A percentile compares a stretch with the other conserved stretches of the same genome.
Conservation (phyloP, 1,140 invertebrate genomes). For the Atta texana region DNA sequence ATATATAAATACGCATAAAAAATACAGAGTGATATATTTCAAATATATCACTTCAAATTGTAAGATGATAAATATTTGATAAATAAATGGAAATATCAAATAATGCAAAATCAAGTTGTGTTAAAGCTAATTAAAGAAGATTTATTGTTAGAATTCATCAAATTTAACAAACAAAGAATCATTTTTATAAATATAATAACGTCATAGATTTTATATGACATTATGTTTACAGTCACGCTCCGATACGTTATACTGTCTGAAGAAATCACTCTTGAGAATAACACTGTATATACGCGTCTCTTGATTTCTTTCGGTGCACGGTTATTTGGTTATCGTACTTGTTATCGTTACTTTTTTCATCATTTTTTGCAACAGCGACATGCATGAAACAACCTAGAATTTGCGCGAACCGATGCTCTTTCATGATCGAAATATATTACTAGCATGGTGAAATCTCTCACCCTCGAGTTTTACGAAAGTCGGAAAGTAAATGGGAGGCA, state of each 20-base stretch:
- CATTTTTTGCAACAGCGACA: slow-evolving; percentile 29
- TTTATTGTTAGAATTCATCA: background rate
- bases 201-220: background rate
- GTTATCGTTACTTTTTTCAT: background rate
- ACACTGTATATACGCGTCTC: background rate
- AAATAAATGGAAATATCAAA: background rate
- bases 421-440: slow-evolving; percentile 56
- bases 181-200: background rate
- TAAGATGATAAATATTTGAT: background rate
- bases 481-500: slow-evolving; percentile 41
- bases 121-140: background rate
- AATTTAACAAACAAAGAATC: background rate
- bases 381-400: background rate
- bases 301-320: background rate
- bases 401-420: background rate
- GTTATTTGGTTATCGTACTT: slow-evolving; percentile 48
- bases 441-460: slow-evolving; percentile 24
- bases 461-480: background rate
- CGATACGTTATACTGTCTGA: background rate
- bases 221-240: slow-evolving; percentile 1
- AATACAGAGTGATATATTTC: background rate
- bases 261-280: background rate
- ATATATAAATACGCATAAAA: background rate
- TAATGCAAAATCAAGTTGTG: background rate
- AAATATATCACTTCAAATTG: background rate